Evolutionary conservation across 2,113 vertebrate species (phyloP).

Genomic region (Pseudorasbora parva): DNA sequence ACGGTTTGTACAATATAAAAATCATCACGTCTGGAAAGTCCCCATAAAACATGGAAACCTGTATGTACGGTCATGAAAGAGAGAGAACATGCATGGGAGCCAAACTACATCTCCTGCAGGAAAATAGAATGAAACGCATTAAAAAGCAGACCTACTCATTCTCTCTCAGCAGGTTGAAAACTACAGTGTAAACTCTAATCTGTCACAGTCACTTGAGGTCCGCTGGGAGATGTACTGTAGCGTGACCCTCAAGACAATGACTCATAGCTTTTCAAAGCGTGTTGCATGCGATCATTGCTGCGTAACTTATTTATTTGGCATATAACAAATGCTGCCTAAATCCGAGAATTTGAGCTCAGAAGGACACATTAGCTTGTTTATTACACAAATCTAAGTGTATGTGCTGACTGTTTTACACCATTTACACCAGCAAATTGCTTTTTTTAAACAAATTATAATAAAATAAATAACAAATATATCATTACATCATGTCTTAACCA

Average conservation of each 20-base stretch:
- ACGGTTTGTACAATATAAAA: no score
- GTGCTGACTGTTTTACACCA: neutral
- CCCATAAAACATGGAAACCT: no score
- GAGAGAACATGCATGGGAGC: neutral
- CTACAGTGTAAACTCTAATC: conserved; percentile 45
- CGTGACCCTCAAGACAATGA: conserved; percentile 13
- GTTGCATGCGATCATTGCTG: conserved; percentile 7
- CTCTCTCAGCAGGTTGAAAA: conserved; percentile 1
- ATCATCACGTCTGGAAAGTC: no score
- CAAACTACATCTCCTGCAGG: neutral
- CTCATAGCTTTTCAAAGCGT: neutral
- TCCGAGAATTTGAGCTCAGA: neutral
- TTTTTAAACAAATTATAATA: neutral
- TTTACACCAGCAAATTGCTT: neutral
- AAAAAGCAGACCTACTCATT: neutral
- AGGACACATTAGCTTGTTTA: neutral
- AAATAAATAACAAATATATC: neutral
- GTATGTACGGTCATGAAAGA: neutral
- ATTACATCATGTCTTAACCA: neutral
- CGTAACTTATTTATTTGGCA: neutral
- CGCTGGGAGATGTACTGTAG: conserved; percentile 47
- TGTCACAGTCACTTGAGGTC: conserved; percentile 56
- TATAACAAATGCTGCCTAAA: neutral
- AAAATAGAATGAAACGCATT: conserved; percentile 3
- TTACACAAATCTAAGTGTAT: neutral